Evolutionary conservation across 92 coral and sea anemone genomes (phyloP).

Genomic region (Paramuricea clavata): DNA sequence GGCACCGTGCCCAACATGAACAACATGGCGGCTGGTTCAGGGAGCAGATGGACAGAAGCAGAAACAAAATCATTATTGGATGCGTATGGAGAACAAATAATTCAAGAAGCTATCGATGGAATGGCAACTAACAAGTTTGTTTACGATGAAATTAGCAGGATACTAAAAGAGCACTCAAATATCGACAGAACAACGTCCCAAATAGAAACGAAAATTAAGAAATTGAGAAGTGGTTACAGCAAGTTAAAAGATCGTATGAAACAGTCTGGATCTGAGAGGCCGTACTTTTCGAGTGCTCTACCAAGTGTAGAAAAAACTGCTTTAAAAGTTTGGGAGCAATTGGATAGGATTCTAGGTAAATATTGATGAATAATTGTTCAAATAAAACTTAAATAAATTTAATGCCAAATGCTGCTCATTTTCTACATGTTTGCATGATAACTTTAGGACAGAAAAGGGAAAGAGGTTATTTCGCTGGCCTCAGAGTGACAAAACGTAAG

Average conservation of each 20-base stretch:
- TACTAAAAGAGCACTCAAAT: slow-evolving; percentile 17
- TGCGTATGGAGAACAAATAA: slow-evolving; percentile 33
- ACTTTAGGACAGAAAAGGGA: no score
- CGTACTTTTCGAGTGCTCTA: neutral
- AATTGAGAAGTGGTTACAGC: slow-evolving; percentile 38
- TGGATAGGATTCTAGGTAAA: slow-evolving; percentile 50
- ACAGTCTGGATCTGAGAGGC: slow-evolving; percentile 14
- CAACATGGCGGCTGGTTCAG: slow-evolving; percentile 16
- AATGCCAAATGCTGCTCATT: no score
- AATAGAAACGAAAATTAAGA: slow-evolving; percentile 48
- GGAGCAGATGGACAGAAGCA: slow-evolving; percentile 9
- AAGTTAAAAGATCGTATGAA: slow-evolving; percentile 21
- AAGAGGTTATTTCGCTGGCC: no score
- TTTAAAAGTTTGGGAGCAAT: no score
- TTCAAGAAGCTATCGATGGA: slow-evolving; percentile 38
- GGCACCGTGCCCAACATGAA: neutral
- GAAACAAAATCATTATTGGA: slow-evolving; percentile 37
- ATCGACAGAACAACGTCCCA: slow-evolving; percentile 41
- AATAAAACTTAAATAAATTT: no score
- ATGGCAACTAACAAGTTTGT: slow-evolving; percentile 40
- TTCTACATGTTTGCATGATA: no score
- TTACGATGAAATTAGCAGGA: neutral
- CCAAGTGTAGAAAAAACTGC: no score
- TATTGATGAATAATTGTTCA: neutral
- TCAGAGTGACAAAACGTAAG: no score